Base-by-base conservation (phyloP, 2,888 invertebrate species). In the Aphidoletes aphidimyza region DNA sequence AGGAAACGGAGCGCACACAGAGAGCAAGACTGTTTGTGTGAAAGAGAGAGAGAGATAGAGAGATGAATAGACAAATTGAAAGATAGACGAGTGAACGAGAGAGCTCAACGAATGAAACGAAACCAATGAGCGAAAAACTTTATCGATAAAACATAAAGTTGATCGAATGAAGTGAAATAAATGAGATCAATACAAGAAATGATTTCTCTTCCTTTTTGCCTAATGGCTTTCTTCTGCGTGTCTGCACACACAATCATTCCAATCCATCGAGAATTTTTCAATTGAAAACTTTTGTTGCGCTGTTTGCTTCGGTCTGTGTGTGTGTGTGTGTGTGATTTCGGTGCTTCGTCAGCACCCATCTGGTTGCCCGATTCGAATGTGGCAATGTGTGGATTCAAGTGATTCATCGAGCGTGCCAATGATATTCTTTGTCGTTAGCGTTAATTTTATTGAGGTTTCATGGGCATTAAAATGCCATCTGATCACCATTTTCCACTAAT, bases 141-240 rank as follows among this genome's bases (percentile, higher is more conserved):
- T 69, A 69, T 69, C 69, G 69, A 69, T 69, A 69, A 69, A 69
- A 69, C 69, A 69, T 69, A 69, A 69, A 69, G 69, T 69, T 69
- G 69, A 69, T 69, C 11, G 54, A 22, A 54, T 54, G 54, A 54
- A 54, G 22, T 54, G 54, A 54, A 54, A 54, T 34, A 34, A 69
- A 69, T 69, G 69, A 69, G 69, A 69, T 69, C 69, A 69, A 69
- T 69, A 69, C 69, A 69, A 69, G 69, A 69, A 69, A 69, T 69
- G 69, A 69, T 69, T 69, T 69, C 69, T 69, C 69, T 69, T 69
- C 69, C 69, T 69, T 69, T 26, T 54, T 14, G 69, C 69, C 69
- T 69, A 69, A 69, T 69, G 69, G 69, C 69, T 69, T 69, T 69
- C 69, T 69, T 69, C 69, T 69, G 69, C 69, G 69, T 69, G 69